Evolutionary conservation across 2,113 vertebrate species (phyloP), one percentile per base, ranked within the genome.

Genomic region (Colaptes auratus): DNA sequence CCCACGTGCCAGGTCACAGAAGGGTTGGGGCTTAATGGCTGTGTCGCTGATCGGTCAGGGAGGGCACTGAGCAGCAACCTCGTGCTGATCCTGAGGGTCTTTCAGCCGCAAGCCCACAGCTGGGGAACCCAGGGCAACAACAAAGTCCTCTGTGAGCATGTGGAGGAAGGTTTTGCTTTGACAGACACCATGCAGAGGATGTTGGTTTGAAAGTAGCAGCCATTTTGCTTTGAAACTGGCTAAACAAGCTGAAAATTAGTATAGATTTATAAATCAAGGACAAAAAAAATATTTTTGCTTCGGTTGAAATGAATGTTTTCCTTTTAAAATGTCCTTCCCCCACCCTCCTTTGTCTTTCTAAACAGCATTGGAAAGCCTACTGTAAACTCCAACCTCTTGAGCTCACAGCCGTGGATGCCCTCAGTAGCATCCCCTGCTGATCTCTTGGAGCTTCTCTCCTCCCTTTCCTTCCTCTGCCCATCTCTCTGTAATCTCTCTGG

Each of bases 1-100:
- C 67, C 91, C 94, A 87, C 27, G 27, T 53, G 71, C 78, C 15
- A 6, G 94, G 93, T 95, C 91, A 92, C 3, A 0, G 44, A 65
- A 50, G 55, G 94, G 74, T 15, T 96, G 84, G 74, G 66, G 78
- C 31, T 89, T 89, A 56, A 72, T 46, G 61, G 27, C 56, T 15
- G 5, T 8, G 12, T 44, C 4, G 1, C 73, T 66, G 19, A 21
- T 36, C 10, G 2, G 83, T 33, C 1, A 0, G 86, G n/a, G n/a
- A n/a, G n/a, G 89, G 53, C 65, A 42, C 48, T 0, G 5, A 90
- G 77, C 27, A 6, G 10, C 46, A 14, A 25, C 46, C 75, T 36
- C 0, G 5, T 9, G 46, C 82, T 61, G 67, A 73, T 83, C 63
- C 86, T n/a, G 63, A 75, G 82, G 0, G 6, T 30, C 33, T 27